Evolutionary conservation across 1,140 invertebrate species (phyloP), one percentile per base, ranked within the genome.

Genomic region (Drosophila sulfurigaster): DNA sequence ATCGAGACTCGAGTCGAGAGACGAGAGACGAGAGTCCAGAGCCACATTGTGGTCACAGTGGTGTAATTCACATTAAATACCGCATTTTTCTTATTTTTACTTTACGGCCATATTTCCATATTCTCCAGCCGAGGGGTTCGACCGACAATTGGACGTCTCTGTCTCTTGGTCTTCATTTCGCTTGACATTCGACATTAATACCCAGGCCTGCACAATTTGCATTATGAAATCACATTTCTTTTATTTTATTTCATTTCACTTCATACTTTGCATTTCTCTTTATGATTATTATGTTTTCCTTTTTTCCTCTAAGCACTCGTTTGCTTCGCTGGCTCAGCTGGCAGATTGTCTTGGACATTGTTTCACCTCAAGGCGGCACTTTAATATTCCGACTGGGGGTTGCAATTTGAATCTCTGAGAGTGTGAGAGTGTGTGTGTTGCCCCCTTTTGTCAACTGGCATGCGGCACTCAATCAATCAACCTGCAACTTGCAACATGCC

Each of bases 1-100:
- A 86, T 86, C 82, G 82, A 81, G 74, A 20, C 52, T 6, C 51
- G 20, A 10, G 20, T 25, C 56, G 7, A 3, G 7, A 6, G 4
- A 6, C 32, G 5, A 3, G 4, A 8, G 35, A 38, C 7, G 5
- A 70, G 67, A 65, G 41, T 35, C 13, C 15, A 13, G 30, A 32
- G 25, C 60, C 30, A 63, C n/a, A 66, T 73, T 80, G 90, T 91
- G 90, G 90, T 91, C 90, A 91, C 91, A 91, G 85, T 86, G 91
- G 91, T 91, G 81, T 92, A 92, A 92, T 92, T 91, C 85, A 89
- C 91, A 92, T 92, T 92, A 92, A 92, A 92, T 91, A 77, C 91
- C 81, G 63, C 82, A 91, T 92, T 91, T 91, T 91, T 90, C 82
- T 91, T 91, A 91, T 91, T 91, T 82, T 20, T 20, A 20, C 67